Percentiles rank a stretch among this genome's conserved stretches.
Conservation (phyloP, 2,888 invertebrate species). For the Deilephila porcellus region DNA sequence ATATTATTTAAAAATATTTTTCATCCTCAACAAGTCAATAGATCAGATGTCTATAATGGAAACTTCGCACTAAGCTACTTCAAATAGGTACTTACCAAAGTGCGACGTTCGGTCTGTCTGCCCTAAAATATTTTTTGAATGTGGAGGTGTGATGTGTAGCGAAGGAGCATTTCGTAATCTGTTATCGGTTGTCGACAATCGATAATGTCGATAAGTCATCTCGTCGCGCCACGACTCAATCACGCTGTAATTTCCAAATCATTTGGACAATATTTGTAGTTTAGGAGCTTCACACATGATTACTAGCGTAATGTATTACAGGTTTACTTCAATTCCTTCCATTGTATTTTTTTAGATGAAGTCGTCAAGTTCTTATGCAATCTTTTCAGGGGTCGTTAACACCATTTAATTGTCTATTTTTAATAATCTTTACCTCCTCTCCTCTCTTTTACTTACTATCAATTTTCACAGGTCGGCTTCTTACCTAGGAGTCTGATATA, state of each 20-base stretch:
- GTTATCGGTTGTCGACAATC: constrained; percentile 18
- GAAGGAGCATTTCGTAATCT: constrained; percentile 6
- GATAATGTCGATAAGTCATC: constrained; percentile 29
- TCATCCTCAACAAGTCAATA: no score
- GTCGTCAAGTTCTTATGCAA: no score
- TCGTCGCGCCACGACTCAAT: constrained; percentile 42
- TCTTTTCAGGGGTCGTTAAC: no score
- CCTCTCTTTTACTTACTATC: no score
- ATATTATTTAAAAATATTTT: no score
- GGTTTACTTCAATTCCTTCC: no score
- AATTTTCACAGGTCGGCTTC: no score
- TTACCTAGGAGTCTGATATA: no score
- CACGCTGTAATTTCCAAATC: constrained; percentile 51
- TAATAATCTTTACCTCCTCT: no score
- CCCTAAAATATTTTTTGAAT: background rate
- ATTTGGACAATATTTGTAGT: constrained; percentile 35
- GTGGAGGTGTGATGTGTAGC: background rate
- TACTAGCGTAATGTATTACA: background rate
- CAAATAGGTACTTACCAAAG: background rate
- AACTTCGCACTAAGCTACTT: background rate
- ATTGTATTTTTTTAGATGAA: no score
- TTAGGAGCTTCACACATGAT: constrained; percentile 1
- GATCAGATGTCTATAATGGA: background rate
- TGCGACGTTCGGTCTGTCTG: background rate
- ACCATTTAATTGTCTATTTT: no score